phyloP scores from a whole-genome alignment of 1,140 invertebrate species.

The Leptinotarsa lineolata region DNA sequence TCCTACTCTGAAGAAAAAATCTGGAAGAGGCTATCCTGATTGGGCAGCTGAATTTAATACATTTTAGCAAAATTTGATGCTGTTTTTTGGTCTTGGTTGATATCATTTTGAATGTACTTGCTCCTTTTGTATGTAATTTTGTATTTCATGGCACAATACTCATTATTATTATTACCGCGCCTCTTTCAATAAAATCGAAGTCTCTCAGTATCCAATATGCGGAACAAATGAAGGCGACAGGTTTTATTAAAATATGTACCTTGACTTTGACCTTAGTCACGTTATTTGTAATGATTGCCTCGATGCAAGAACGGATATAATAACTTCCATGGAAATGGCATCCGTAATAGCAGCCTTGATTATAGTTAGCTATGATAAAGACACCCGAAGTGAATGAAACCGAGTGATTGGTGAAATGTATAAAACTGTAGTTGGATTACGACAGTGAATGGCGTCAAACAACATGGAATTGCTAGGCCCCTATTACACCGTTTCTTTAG shows the following conservation, averaged over 20 bases:
- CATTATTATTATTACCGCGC: no score
- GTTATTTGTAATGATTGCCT: background rate
- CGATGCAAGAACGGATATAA: background rate
- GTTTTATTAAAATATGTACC: background rate
- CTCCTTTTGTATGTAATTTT: no score
- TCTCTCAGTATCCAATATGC: no score
- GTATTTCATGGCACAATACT: no score
- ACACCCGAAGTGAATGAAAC: background rate
- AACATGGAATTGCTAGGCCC: background rate
- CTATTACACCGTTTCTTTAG: no score
- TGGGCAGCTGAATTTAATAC: no score
- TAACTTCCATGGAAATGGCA: slow-evolving; percentile 5
- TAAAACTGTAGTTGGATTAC: background rate
- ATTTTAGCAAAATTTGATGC: no score
- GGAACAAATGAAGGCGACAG: background rate
- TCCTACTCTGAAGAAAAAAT: no score
- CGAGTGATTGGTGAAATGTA: background rate
- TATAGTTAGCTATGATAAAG: background rate
- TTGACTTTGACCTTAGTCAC: background rate
- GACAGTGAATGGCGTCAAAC: background rate
- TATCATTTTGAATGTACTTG: no score
- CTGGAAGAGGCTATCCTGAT: no score
- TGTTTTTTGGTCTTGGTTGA: no score
- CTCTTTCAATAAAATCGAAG: no score
- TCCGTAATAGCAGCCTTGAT: background rate